Percentiles rank a stretch among this genome's conserved stretches.
Conservation (phyloP, 2,113 vertebrate species). For the Anas platyrhynchos region DNA sequence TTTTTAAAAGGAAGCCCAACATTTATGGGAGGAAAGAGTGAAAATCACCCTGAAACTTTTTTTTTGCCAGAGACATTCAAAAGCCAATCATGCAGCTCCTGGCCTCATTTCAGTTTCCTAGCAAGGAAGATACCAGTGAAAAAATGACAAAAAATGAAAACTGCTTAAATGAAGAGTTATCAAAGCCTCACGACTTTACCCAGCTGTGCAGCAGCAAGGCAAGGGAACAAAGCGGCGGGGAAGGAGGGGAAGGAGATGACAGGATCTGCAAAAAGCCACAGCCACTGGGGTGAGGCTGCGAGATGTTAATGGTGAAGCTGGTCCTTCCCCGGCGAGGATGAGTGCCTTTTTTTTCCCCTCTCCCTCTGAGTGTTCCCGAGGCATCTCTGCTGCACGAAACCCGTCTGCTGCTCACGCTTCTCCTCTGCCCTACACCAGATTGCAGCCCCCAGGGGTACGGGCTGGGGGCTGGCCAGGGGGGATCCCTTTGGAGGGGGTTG, state of each 20-base stretch:
- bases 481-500: not conserved
- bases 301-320: not conserved
- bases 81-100: not conserved
- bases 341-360: not conserved
- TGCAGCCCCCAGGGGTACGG: not conserved
- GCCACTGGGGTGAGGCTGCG: conserved; percentile 11
- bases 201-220: conserved; percentile 9
- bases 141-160: not conserved
- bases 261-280: not conserved
- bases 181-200: not conserved
- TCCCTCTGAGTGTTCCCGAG: not conserved
- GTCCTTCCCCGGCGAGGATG: not conserved
- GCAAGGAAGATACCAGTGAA: not conserved
- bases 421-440: not conserved
- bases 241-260: conserved; percentile 24
- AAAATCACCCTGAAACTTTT: not conserved
- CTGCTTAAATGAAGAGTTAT: not conserved
- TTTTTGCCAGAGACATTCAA: not conserved
- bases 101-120: not conserved
- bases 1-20: not conserved
- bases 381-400: not conserved
- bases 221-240: conserved; percentile 23
- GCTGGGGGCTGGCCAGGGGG: not conserved
- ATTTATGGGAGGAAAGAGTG: not conserved
- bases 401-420: not conserved